Conservation (phyloP, 1,140 invertebrate genomes). For the Glossosoma conforme region DNA sequence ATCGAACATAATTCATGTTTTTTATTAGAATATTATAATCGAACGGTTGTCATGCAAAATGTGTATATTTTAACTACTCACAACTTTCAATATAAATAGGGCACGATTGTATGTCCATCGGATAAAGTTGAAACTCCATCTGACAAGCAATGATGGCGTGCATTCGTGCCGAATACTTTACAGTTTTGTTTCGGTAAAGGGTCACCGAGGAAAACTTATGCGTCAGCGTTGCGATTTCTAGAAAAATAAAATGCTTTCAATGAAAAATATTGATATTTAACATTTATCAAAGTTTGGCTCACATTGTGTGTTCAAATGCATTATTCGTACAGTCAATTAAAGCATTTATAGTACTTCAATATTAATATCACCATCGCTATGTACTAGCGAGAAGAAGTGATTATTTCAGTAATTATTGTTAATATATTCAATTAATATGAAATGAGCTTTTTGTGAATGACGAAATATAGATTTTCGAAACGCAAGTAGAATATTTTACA, state of each 20-base stretch:
- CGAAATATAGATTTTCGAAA: no score
- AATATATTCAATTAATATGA: no score
- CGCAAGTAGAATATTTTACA: no score
- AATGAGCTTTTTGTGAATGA: no score
- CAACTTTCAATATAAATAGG: slow-evolving; percentile 78
- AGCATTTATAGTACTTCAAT: no score
- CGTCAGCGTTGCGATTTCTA: slow-evolving; percentile 72
- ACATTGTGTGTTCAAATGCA: no score
- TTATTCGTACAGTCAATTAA: no score
- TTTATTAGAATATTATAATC: neutral
- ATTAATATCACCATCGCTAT: no score
- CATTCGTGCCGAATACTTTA: slow-evolving; percentile 71
- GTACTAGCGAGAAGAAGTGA: no score
- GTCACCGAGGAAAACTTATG: slow-evolving; percentile 77
- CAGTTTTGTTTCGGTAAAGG: slow-evolving; percentile 71
- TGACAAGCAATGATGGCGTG: slow-evolving; percentile 80
- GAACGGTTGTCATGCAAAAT: neutral
- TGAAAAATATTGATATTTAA: no score
- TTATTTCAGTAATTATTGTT: no score
- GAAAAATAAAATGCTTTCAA: slow-evolving; percentile 23
- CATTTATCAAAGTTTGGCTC: no score
- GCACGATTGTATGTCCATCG: slow-evolving; percentile 79
- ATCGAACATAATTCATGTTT: neutral
- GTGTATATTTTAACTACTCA: slow-evolving; percentile 49
- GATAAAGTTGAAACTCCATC: slow-evolving; percentile 81